These are phyloP conservation scores for Caenorhabditis drosophilae DNA, from an alignment of 2,888 invertebrate species.

Conservation along the genomic window DNA sequence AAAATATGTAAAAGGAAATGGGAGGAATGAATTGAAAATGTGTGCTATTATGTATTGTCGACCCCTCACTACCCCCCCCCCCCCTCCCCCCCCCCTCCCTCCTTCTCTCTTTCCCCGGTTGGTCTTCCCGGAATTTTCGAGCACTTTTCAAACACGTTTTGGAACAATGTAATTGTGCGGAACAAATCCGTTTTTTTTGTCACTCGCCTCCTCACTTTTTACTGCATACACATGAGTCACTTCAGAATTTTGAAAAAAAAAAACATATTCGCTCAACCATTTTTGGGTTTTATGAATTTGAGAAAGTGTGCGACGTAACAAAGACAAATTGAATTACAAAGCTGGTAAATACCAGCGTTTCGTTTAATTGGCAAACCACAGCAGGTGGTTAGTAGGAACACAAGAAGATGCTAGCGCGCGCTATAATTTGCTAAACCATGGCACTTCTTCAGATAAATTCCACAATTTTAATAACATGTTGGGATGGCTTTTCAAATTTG, in stretches of 20 bases:
- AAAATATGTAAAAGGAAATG: too few relatives aligned
- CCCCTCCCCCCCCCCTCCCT: neutral
- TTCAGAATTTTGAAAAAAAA: too few relatives aligned
- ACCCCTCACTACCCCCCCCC: neutral
- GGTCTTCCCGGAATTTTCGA: neutral
- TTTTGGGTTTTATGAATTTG: neutral
- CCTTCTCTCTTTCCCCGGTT: neutral
- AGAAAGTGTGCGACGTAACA: neutral
- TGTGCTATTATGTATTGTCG: neutral
- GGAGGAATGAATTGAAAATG: constrained; percentile 2
- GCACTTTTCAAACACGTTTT: neutral
- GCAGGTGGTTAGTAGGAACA: neutral
- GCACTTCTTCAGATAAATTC: too few relatives aligned
- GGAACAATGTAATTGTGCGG: constrained; percentile 1
- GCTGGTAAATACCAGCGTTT: neutral
- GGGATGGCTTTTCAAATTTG: too few relatives aligned
- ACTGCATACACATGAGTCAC: too few relatives aligned
- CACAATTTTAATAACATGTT: too few relatives aligned
- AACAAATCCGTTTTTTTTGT: neutral
- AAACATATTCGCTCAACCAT: too few relatives aligned
- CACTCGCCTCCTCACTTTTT: neutral
- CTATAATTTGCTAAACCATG: too few relatives aligned
- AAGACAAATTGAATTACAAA: neutral
- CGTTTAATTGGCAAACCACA: neutral
- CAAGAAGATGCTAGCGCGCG: neutral